Evolutionary conservation across 2,888 invertebrate species (phyloP).

Genomic region (Chrysomela aeneicollis): DNA sequence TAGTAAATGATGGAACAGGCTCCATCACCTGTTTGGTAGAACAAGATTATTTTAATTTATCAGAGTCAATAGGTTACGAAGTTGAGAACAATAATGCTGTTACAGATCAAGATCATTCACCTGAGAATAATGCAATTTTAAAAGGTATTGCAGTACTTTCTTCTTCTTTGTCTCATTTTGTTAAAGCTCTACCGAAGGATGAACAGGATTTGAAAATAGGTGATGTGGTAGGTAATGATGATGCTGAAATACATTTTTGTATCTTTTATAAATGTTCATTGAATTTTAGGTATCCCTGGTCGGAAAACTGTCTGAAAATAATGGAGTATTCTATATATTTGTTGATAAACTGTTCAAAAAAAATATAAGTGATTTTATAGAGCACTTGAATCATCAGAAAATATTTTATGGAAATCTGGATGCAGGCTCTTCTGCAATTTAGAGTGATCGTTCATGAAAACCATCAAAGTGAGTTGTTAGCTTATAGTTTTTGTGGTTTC

Average conservation of each 20-base stretch:
- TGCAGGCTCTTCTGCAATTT: too few relatives aligned
- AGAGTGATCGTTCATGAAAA: too few relatives aligned
- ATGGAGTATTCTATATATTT: constrained; percentile 5
- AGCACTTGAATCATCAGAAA: neutral
- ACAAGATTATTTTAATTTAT: neutral
- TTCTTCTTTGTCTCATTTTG: neutral
- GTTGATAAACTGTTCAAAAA: constrained; percentile 8
- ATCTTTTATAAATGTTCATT: neutral
- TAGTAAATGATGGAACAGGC: constrained; percentile 13
- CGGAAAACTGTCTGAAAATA: constrained; percentile 10
- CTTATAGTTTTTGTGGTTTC: too few relatives aligned
- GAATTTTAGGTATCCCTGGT: constrained; percentile 9
- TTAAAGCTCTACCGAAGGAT: neutral
- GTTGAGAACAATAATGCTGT: too few relatives aligned
- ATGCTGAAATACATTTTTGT: neutral
- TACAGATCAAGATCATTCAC: neutral
- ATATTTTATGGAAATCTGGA: neutral
- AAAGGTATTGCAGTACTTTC: neutral
- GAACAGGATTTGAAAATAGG: neutral
- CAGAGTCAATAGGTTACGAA: neutral
- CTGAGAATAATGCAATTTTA: neutral
- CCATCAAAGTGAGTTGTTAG: too few relatives aligned
- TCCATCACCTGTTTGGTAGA: constrained; percentile 8
- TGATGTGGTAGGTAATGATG: neutral
- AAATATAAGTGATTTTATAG: constrained; percentile 3